Conservation (phyloP, 2,113 vertebrate species). For the Megaceryle maxima region DNA sequence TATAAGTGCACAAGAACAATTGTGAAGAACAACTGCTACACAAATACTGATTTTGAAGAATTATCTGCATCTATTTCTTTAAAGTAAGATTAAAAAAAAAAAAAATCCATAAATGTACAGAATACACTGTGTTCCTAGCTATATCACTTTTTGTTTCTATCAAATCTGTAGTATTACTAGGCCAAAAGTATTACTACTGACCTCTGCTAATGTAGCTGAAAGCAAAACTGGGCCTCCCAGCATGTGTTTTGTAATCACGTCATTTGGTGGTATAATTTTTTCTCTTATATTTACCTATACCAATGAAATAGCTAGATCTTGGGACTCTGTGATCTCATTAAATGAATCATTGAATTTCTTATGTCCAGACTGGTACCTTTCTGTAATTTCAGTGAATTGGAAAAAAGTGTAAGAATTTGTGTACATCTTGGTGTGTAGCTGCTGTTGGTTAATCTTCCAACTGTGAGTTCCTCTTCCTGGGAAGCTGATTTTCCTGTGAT, state of each 20-base stretch:
- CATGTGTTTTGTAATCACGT: neutral
- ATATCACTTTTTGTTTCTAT: neutral
- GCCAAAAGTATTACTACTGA: neutral
- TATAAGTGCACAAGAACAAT: neutral
- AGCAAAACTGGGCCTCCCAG: neutral
- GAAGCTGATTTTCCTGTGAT: neutral
- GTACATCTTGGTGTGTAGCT: neutral
- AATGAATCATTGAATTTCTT: neutral
- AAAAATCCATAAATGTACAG: neutral
- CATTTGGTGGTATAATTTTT: neutral
- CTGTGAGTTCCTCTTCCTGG: neutral
- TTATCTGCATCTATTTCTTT: neutral
- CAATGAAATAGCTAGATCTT: neutral
- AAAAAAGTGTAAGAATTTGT: neutral
- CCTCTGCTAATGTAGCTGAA: neutral
- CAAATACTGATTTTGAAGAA: neutral
- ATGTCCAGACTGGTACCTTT: neutral
- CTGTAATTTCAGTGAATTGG: neutral
- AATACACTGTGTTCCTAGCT: neutral
- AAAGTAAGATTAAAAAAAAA: neutral
- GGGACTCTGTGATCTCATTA: neutral
- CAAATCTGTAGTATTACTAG: neutral
- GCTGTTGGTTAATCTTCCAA: neutral
- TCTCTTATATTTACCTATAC: neutral
- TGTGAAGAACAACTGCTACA: rapidly evolving